These are phyloP conservation scores for Drosophila barbarae DNA, from an alignment of 2,888 invertebrate genomes.

Conservation along the genomic window DNA sequence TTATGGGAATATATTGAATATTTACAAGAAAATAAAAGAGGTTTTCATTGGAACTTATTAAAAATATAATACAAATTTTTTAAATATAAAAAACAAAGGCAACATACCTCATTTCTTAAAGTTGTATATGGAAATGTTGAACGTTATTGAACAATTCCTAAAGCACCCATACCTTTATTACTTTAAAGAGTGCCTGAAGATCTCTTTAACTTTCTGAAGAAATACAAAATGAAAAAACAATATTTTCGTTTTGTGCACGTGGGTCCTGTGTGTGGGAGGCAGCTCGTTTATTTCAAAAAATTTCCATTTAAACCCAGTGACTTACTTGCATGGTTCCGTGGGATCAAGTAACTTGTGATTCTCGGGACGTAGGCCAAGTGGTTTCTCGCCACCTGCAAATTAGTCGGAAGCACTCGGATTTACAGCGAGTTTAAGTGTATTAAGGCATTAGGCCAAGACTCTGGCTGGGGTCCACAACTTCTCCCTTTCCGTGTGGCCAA, in stretches of 20 bases:
- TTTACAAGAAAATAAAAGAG: not conserved
- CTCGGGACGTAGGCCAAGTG: conserved; percentile 43
- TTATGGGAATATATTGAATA: not conserved
- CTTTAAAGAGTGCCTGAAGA: not conserved
- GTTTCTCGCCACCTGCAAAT: conserved; percentile 50
- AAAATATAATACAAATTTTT: no score
- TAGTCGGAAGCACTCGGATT: conserved; percentile 67
- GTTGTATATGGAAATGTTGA: no score
- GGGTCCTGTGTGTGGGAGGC: conserved; percentile 15
- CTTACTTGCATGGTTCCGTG: conserved; percentile 19
- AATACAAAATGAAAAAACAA: no score
- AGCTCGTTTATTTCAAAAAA: conserved; percentile 54
- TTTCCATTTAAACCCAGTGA: conserved; percentile 58
- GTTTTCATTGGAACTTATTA: no score
- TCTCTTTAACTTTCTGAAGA: not conserved
- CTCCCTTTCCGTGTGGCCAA: conserved; percentile 51
- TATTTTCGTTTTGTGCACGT: not conserved
- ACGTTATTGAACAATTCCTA: no score
- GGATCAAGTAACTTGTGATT: conserved; percentile 48
- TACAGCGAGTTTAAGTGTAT: conserved; percentile 67
- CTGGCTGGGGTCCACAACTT: conserved; percentile 9
- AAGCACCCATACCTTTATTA: no score
- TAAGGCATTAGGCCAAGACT: conserved; percentile 61
- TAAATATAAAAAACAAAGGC: no score
- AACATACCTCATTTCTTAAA: no score